Conservation (phyloP, 2,888 invertebrate species). For the Meliscaeva auricollis region DNA sequence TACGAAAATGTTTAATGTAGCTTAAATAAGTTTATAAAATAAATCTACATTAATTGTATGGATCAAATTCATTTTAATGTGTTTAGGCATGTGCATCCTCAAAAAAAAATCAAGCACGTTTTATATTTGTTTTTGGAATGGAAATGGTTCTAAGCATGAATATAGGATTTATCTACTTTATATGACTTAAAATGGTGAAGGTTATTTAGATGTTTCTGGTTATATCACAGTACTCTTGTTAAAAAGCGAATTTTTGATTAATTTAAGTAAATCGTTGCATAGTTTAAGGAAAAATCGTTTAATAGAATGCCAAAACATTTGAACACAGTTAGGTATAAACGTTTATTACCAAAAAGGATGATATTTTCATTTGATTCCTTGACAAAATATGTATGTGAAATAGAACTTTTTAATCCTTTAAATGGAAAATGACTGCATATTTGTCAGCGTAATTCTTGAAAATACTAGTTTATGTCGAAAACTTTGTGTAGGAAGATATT, state of each 20-base stretch:
- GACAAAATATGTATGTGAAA: no score
- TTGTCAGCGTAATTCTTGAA: no score
- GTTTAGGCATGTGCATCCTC: constrained; percentile 58
- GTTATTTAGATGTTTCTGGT: neutral
- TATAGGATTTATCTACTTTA: neutral
- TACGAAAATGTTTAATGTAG: constrained; percentile 36
- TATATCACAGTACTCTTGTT: neutral
- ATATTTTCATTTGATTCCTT: no score
- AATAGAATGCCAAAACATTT: neutral
- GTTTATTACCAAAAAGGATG: neutral
- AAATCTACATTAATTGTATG: constrained; percentile 23
- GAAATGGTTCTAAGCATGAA: constrained; percentile 50
- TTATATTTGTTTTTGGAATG: constrained; percentile 15
- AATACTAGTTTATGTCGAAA: no score
- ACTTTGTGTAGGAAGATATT: no score
- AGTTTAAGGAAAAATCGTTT: neutral
- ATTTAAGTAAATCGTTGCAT: neutral
- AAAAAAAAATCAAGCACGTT: constrained; percentile 47
- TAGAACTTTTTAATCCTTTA: no score
- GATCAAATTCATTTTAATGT: constrained; percentile 19
- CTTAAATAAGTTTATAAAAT: constrained; percentile 20
- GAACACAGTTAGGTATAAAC: neutral
- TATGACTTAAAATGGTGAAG: constrained; percentile 9
- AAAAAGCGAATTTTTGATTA: neutral
- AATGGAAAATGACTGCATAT: neutral